phyloP scores from a whole-genome alignment of 1,140 invertebrate genomes.

The Aphidius gifuensis region DNA sequence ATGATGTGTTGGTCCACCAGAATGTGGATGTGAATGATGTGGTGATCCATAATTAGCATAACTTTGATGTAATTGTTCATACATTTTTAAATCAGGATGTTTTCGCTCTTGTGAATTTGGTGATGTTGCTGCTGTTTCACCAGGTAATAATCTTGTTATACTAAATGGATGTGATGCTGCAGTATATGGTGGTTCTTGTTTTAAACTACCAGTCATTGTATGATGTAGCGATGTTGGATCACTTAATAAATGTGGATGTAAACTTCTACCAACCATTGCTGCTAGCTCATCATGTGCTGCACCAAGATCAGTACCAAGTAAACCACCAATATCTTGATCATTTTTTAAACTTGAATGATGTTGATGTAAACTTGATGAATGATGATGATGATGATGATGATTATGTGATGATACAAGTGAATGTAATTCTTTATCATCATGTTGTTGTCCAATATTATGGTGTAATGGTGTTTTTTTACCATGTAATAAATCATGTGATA shows the following conservation, averaged over 20 bases:
- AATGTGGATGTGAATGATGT: constrained; percentile 46
- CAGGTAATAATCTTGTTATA: constrained; percentile 84
- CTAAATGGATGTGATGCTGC: constrained; percentile 87
- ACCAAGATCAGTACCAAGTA: constrained; percentile 52
- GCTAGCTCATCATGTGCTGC: constrained; percentile 63
- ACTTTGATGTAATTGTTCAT: constrained; percentile 64
- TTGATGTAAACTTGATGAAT: constrained; percentile 46
- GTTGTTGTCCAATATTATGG: constrained; percentile 48
- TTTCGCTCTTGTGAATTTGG: constrained; percentile 57
- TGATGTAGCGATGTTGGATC: constrained; percentile 65
- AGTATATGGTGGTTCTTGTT: constrained; percentile 75
- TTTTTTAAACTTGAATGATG: constrained; percentile 50
- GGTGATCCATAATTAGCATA: constrained; percentile 47
- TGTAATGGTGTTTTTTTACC: constrained; percentile 51
- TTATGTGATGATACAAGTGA: constrained; percentile 39
- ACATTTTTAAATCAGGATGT: constrained; percentile 72
- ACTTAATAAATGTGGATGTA: constrained; percentile 58
- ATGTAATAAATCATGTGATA: constrained; percentile 41
- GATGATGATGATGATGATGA: constrained; percentile 33
- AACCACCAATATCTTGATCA: constrained; percentile 51
- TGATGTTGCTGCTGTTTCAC: constrained; percentile 69
- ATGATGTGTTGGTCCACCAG: constrained; percentile 42
- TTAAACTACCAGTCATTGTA: constrained; percentile 62
- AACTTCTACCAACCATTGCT: constrained; percentile 64
- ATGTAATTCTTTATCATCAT: constrained; percentile 56